Conservation (phyloP, 2,888 invertebrate species). For the Sinhomidia bicolor region DNA sequence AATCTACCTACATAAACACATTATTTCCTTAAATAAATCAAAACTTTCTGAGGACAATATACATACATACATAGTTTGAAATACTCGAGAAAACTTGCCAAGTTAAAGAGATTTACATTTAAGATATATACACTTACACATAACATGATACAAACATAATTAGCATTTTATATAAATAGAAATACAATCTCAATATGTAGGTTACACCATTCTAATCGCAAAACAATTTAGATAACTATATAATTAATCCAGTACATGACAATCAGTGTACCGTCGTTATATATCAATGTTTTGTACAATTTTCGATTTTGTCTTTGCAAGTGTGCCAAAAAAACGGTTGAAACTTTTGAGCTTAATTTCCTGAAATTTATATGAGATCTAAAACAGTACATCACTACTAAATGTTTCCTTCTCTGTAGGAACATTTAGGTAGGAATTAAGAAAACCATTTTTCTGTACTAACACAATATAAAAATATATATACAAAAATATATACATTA, state of each 20-base stretch:
- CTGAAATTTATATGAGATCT: background rate
- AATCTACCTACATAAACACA: conserved; percentile 44
- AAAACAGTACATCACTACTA: background rate
- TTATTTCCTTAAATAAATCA: background rate
- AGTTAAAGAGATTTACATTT: conserved; percentile 3
- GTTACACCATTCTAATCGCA: background rate
- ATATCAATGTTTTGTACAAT: background rate
- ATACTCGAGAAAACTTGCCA: conserved; percentile 48
- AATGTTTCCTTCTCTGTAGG: background rate
- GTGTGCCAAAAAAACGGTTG: conserved; percentile 9
- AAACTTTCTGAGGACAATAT: background rate
- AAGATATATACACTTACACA: background rate
- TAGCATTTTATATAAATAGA: conserved; percentile 12
- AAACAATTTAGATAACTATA: background rate
- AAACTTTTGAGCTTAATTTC: conserved; percentile 16
- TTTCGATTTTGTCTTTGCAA: background rate
- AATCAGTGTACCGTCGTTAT: conserved; percentile 23
- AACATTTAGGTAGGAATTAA: background rate
- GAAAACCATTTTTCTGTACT: conserved; percentile 66
- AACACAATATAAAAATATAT: conserved; percentile 43
- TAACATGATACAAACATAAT: conserved; percentile 18
- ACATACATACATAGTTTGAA: conserved; percentile 37
- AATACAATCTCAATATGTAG: background rate
- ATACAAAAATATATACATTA: conserved; percentile 29
- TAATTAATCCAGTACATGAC: too few species aligned